Evolutionary conservation across 2,113 vertebrate genomes (phyloP), one percentile per base, ranked within the genome.

Genomic region (Choloepus hoffmanni): DNA sequence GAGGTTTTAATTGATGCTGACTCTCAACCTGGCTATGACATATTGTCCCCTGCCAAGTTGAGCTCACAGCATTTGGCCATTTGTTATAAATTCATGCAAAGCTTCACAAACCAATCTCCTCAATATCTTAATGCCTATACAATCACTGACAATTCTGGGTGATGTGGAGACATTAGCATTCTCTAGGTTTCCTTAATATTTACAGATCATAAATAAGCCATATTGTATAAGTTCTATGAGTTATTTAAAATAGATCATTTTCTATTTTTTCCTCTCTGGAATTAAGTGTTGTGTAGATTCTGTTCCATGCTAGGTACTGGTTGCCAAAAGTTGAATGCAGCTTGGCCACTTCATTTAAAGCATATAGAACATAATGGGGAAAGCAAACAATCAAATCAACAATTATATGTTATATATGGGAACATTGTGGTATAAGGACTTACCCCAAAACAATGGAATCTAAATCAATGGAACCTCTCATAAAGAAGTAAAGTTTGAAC

Each of bases 1-100:
- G 65, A 94, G 60, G 14, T 6, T 91, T 19, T 40, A 45, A 96
- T 53, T 93, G 78, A 92, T 89, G 9, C 62, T 65, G 72, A 84
- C 8, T 55, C 3, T 45, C 53, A 86, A 43, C 4, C n/a, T 55
- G 24, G n/a, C 86, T 86, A 11, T 85, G 86, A 62, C 63, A 72
- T 85, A 23, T 6, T 45, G 63, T 48, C 92, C 60, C 33, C 33
- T 72, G 60, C 63, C 21, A 53, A 60, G 63, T 30, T 83, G 10
- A 95, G 53, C 91, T 96, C 79, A 53, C 15, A 85, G 33, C 3
- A 68, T 68, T 92, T 93, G 14, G 43, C 5, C 33, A 55, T 87
- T 90, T 92, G 67, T 92, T 73, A 45, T 72, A 73, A 16, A 7
- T 63, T 65, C 76, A 76, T 26, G 21, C 11, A 86, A 55, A 87